These are phyloP conservation scores for Heliothis subflexa DNA, from an alignment of 1,140 invertebrate species.

Conservation along the genomic window DNA sequence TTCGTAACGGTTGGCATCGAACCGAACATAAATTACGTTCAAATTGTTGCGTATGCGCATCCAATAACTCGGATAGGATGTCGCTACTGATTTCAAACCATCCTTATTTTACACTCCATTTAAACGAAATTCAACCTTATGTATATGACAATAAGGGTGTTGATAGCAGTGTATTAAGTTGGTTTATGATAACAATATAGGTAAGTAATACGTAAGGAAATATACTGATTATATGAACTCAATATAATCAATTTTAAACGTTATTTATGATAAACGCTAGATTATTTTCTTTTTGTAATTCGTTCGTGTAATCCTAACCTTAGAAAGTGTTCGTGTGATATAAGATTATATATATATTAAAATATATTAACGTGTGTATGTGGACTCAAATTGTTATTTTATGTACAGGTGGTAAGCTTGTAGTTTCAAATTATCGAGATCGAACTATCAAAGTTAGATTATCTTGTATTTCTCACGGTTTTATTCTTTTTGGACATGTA, in stretches of 20 bases:
- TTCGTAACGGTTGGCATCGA: slow-evolving; percentile 61
- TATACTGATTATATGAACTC: slow-evolving; percentile 48
- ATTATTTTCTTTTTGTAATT: slow-evolving; percentile 43
- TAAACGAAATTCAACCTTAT: slow-evolving; percentile 12
- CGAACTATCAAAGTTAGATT: neutral
- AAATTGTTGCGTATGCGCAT: slow-evolving; percentile 63
- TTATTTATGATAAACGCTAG: slow-evolving; percentile 46
- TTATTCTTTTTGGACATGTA: neutral
- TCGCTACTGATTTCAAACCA: slow-evolving; percentile 61
- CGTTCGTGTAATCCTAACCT: slow-evolving; percentile 37
- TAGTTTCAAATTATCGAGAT: slow-evolving; percentile 18
- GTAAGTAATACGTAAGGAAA: slow-evolving; percentile 46
- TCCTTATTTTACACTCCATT: neutral
- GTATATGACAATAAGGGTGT: neutral
- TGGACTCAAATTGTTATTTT: neutral
- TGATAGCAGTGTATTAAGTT: neutral
- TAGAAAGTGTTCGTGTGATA: slow-evolving; percentile 33
- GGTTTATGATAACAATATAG: slow-evolving; percentile 42
- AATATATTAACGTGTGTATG: neutral
- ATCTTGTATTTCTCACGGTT: neutral
- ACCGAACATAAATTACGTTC: slow-evolving; percentile 68
- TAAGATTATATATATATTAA: slow-evolving; percentile 39
- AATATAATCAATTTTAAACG: slow-evolving; percentile 46
- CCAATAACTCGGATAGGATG: slow-evolving; percentile 59
- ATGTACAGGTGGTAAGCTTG: neutral